Evolutionary conservation across 2,113 vertebrate genomes (phyloP).

Genomic region (Parus major): DNA sequence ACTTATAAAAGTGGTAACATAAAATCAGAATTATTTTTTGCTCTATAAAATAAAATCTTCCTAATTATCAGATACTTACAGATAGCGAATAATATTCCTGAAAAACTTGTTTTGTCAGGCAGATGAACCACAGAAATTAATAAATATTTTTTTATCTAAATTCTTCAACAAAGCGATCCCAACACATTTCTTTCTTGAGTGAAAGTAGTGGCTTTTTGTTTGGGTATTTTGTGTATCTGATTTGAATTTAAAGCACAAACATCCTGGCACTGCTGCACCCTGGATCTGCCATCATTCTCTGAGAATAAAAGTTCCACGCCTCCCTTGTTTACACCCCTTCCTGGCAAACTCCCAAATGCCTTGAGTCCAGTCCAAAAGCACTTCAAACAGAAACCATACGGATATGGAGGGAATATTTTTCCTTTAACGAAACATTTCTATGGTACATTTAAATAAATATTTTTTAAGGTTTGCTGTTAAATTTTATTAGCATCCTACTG

Average conservation of each 20-base stretch:
- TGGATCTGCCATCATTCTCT: not conserved
- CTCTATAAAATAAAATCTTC: not conserved
- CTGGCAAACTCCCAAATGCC: constrained; percentile 47
- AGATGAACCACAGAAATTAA: not conserved
- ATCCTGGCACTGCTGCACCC: not conserved
- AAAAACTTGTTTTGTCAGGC: not conserved
- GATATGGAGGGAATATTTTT: constrained; percentile 3
- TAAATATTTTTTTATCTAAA: not conserved
- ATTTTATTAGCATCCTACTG: constrained; percentile 31
- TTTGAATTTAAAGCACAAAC: constrained; percentile 33
- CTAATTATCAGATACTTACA: not conserved
- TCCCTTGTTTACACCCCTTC: constrained; percentile 34
- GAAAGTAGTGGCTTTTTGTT: not conserved
- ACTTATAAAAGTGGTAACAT: not conserved
- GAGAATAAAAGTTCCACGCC: constrained; percentile 37
- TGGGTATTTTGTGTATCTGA: not conserved
- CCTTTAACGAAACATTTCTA: constrained; percentile 21
- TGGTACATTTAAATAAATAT: constrained; percentile 35
- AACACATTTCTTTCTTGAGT: not conserved
- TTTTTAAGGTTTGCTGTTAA: constrained; percentile 46
- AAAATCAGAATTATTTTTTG: not conserved
- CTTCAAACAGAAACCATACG: constrained; percentile 54
- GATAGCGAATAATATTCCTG: not conserved
- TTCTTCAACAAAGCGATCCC: not conserved
- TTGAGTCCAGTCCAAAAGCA: constrained; percentile 60